These are phyloP conservation scores for Dryococelus australis DNA, from an alignment of 2,888 invertebrate species.

Conservation along the genomic window DNA sequence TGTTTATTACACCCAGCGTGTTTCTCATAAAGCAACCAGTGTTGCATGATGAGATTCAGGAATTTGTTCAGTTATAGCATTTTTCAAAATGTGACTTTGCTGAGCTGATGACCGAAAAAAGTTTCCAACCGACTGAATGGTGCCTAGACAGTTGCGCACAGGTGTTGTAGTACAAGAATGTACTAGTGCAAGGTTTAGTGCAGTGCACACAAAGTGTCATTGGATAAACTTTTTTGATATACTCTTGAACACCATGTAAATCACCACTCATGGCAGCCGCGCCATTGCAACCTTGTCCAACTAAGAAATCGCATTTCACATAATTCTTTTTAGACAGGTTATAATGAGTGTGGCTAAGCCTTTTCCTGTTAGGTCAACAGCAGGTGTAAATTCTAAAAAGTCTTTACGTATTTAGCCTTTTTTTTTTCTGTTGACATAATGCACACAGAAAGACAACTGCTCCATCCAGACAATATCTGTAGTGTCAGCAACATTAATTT, in stretches of 20 bases:
- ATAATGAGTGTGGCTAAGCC: neutral
- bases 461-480: neutral
- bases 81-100: too few species aligned
- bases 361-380: neutral
- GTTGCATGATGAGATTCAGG: neutral
- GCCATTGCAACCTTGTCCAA: neutral
- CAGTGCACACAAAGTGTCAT: slow-evolving; percentile 4
- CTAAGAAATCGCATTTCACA: neutral
- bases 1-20: neutral
- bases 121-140: neutral
- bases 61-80: neutral
- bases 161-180: neutral
- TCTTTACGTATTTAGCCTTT: neutral
- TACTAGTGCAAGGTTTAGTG: neutral
- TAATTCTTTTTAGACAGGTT: neutral
- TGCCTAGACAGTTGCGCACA: neutral
- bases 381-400: neutral
- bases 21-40: neutral
- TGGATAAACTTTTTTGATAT: neutral
- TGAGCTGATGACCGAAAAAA: neutral
- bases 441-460: neutral
- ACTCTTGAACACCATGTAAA: too few species aligned
- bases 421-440: neutral
- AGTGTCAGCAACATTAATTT: neutral
- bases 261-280: neutral